Conservation (phyloP, 2,888 invertebrate genomes). For the Sinohyriopsis cumingii region DNA sequence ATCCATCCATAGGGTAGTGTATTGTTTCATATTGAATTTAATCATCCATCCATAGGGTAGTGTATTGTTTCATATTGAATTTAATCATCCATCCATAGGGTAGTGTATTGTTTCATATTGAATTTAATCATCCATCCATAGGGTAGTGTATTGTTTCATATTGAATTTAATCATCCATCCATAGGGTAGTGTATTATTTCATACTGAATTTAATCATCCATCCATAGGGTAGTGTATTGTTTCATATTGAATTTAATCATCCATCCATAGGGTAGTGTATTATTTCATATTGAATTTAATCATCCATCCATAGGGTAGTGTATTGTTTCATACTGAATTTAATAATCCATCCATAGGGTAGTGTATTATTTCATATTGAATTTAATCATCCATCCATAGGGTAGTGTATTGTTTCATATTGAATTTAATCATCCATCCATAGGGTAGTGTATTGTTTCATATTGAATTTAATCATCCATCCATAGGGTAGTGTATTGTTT, state of each 20-base stretch:
- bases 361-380: constrained; percentile 10
- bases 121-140: constrained; percentile 81
- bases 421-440: constrained; percentile 81
- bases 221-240: constrained; percentile 78
- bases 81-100: constrained; percentile 83
- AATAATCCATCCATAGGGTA: constrained; percentile 83
- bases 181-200: constrained; percentile 76
- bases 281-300: background rate
- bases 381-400: constrained; percentile 82
- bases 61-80: too few relatives aligned
- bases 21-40: too few relatives aligned
- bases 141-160: constrained; percentile 73
- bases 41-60: constrained; percentile 85
- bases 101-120: constrained; percentile 62
- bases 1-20: constrained; percentile 83
- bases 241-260: constrained; percentile 73
- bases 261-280: constrained; percentile 81
- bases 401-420: constrained; percentile 71
- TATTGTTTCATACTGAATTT: too few relatives aligned
- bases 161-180: constrained; percentile 79
- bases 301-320: constrained; percentile 85
- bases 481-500: constrained; percentile 76
- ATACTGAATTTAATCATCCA: constrained; percentile 76
- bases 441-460: constrained; percentile 73
- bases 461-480: constrained; percentile 79